Evolutionary conservation across 1,140 invertebrate genomes (phyloP), one percentile per base, ranked within the genome.

Genomic region (Geopemphigus sp.): DNA sequence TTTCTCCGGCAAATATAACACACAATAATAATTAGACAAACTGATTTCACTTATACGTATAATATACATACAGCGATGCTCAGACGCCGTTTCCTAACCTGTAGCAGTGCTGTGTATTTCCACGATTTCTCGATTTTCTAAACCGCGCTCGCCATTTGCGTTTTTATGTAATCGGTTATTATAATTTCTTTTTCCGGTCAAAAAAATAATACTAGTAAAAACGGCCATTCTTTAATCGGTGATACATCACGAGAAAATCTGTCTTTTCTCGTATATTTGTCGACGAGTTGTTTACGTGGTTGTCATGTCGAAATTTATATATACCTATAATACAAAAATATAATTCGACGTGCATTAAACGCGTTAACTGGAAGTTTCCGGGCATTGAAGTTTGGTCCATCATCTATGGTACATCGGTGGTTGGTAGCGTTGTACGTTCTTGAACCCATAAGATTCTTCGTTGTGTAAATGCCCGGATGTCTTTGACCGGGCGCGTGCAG

Each of bases 41-140:
- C 26, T 72, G 68, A 72, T 72, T 72, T 72, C 68, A 72, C 68
- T 54, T 29, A 17, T 3, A 12, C n/a, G n/a, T 39, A 39, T 39
- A 4, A 39, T 39, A 39, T 39, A 39, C 32, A 39, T 39, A 39
- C 32, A 39, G 32, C 6, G 26, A 6, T 72, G 17, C 26, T 47
- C 19, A 54, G 50, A 47, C 50, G 47, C 50, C 68, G 17, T n/a
- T 72, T 72, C 68, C 68, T 72, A 24, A 17, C 68, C 47, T n/a
- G 17, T 24, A 32, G 17, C 47, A 54, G 24, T 24, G 19, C 32
- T 3, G 32, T 39, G 45, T 12, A 47, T 72, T 72, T 72, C 50
- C 68, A 72, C 68, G 26, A 72, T 72, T 72, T 72, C 68, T 72
- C 68, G 68, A 29, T 72, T 72, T 72, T 72, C 68, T 72, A 72